Conservation (phyloP, 2,888 invertebrate species). For the Leptodirus hochenwartii region DNA sequence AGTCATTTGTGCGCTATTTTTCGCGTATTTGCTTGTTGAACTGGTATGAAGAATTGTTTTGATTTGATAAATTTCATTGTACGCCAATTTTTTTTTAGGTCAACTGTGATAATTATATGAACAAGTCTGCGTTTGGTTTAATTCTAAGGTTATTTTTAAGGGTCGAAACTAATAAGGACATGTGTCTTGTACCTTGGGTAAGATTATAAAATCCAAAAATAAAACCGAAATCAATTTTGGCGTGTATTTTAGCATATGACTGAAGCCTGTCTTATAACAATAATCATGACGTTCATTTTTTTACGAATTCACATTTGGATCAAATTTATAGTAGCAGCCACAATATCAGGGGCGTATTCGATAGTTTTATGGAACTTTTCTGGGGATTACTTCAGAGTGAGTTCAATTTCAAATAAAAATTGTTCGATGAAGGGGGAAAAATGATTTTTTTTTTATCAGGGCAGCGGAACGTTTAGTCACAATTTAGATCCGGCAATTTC, state of each 20-base stretch:
- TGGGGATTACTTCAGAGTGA: constrained; percentile 28
- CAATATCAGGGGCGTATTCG: constrained; percentile 45
- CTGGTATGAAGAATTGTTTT: constrained; percentile 30
- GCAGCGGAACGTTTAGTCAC: constrained; percentile 51
- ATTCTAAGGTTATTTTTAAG: not conserved
- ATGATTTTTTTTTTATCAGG: constrained; percentile 23
- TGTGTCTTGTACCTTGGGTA: constrained; percentile 12
- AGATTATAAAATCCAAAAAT: no score
- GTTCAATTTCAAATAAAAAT: constrained; percentile 8
- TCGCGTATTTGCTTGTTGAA: constrained; percentile 45
- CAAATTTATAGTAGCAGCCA: constrained; percentile 52
- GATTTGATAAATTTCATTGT: not conserved
- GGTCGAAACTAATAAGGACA: no score
- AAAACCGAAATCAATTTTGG: no score
- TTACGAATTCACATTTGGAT: constrained; percentile 67
- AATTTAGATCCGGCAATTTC: constrained; percentile 46
- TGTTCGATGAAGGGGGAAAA: constrained; percentile 1
- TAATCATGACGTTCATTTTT: constrained; percentile 62
- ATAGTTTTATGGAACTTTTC: constrained; percentile 47
- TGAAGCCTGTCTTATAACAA: constrained; percentile 43
- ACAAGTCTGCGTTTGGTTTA: no score
- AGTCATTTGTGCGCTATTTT: constrained; percentile 43
- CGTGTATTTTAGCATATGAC: constrained; percentile 55
- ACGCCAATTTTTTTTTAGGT: constrained; percentile 6
- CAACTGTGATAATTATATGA: no score